phyloP scores from a whole-genome alignment of 1,140 invertebrate species.

The Macrosteles quadrilineatus region DNA sequence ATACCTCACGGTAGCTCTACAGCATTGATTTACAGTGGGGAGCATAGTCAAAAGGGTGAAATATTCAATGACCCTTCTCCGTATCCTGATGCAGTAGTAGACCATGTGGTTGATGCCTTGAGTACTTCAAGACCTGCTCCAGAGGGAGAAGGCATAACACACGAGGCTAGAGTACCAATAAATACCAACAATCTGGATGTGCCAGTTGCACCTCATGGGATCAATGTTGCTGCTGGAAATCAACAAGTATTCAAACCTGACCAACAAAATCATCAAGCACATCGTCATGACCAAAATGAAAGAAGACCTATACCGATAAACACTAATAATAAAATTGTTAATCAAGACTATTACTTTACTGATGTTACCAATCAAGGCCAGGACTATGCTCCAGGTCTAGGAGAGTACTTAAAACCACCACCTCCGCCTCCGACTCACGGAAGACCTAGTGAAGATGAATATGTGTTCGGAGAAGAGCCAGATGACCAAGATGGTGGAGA shows the following conservation, averaged over 20 bases:
- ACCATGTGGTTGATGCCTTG: constrained; percentile 57
- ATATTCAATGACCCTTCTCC: constrained; percentile 75
- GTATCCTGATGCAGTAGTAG: constrained; percentile 64
- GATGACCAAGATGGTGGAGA: constrained; percentile 51
- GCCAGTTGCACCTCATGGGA: constrained; percentile 42
- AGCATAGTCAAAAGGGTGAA: constrained; percentile 70
- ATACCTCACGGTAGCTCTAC: constrained; percentile 76
- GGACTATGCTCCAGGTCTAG: constrained; percentile 4
- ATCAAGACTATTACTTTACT: no score
- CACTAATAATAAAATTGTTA: background rate
- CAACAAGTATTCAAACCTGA: background rate
- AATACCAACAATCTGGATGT: constrained; percentile 43
- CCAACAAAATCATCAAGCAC: constrained; percentile 10
- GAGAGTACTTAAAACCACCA: constrained; percentile 30
- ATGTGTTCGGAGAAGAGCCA: constrained; percentile 42
- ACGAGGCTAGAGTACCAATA: constrained; percentile 37
- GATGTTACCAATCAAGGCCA: background rate
- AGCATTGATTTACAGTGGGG: constrained; percentile 63
- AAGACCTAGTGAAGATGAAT: constrained; percentile 39
- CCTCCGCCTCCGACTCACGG: constrained; percentile 34
- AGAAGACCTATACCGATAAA: background rate
- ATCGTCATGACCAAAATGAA: background rate
- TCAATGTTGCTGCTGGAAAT: constrained; percentile 33
- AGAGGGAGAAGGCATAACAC: constrained; percentile 29
- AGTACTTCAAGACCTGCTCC: constrained; percentile 33